Evolutionary conservation across 1,140 invertebrate genomes (phyloP), one percentile per base, ranked within the genome.

Genomic region (Drosophila rhopaloa): DNA sequence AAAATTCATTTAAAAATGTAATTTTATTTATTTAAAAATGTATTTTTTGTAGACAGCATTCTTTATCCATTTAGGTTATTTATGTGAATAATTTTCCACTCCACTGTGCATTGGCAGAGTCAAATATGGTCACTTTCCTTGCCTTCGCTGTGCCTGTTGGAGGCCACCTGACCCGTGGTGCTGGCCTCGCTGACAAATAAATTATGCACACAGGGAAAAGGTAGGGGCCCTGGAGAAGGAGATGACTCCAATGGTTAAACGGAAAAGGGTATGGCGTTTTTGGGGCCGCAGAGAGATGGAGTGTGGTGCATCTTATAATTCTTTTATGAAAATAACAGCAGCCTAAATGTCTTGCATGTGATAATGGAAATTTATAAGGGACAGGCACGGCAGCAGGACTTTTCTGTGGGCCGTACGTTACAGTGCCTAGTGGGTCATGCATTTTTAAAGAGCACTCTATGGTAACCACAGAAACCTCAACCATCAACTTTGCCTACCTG

Each of bases 281-380:
- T 9, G 11, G 6, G 24, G 8, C 48, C n/a, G 29, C n/a, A 1
- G 6, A 38, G 40, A 38, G 48, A 38, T 54, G 61, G 51, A 27
- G 58, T 50, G 13, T 67, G 83, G 51, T 83, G 84, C 79, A 88
- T 83, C 83, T 88, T 88, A 88, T 88, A 74, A 83, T 88, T 88
- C 59, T 74, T 88, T 61, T 59, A 88, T 88, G 76, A 73, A 79
- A 83, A 67, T 88, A 89, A 89, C 86, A 83, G 84, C 67, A 50
- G 84, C 58, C 83, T 88, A 88, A 88, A 88, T 88, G 79, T 56
- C 83, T 72, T 43, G 84, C 76, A 88, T 88, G 83, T 77, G 83
- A 76, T 88, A 83, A 88, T 89, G 83, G 76, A 88, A 89, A 88
- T 88, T 79, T 88, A 88, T 89, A 76, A 67, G 84, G 48, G 62